Base-by-base conservation (phyloP, 2,113 vertebrate species). In the Octodon degus region DNA sequence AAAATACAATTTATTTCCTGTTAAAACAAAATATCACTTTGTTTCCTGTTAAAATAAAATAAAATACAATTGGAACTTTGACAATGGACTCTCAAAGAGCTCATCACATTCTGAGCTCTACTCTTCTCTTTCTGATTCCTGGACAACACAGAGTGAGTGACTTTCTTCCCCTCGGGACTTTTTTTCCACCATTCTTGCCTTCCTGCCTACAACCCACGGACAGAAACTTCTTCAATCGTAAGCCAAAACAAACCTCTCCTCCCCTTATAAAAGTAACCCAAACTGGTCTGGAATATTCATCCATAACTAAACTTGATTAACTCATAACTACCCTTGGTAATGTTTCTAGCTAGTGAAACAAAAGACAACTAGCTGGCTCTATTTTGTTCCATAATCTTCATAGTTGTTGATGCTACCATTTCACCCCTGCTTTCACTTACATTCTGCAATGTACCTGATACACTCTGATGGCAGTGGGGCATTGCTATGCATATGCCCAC, bases 271-370 rank as follows among this genome's bases (percentile, higher is more conserved):
- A 58, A 58, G 19, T 19, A 58, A 81, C 9, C 90, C 3, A 67
- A 92, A 30, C 2, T 79, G 1, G 13, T 74, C 47, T 79, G 24
- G 30, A 63, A 9, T 43, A 84, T 63, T 80, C n/a, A 86, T 34
- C 5, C 50, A 43, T 47, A 95, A 68, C 16, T 93, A 17, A 14
- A 95, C 30, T 81, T 58, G 34, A 74, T 90, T n/a, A 83, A 19
- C 20, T 72, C 55, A 58, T 27, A 77, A 77, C 74, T 47, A 30
- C 24, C 43, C 24, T n/a, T 67, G 37, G 13, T 67, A 92, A 37
- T 7, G 17, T 43, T 43, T 77, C 72, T 72, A 82, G 30, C 20
- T 82, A 50, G 67, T 50, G 24, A 86, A 11, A 91, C 2, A 7
- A 72, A 82, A 81, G 27, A 14, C 91, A 62, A 60, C 2, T 22